phyloP scores from a whole-genome alignment of 2,113 vertebrate genomes.

The Malurus cyaneus region DNA sequence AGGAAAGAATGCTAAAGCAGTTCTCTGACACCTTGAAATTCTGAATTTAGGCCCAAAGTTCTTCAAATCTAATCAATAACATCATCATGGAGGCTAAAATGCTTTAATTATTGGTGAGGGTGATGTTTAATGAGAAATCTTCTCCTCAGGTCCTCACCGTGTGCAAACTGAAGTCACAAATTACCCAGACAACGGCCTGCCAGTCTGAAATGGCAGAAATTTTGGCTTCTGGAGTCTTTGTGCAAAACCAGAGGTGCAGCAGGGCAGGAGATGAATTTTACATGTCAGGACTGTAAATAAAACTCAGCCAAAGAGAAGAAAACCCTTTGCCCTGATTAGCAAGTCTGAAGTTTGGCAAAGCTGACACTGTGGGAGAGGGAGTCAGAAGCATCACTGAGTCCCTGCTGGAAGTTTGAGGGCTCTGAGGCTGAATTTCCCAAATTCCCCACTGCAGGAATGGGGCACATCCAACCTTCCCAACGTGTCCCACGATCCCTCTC shows the following conservation, averaged over 20 bases:
- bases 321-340: not conserved
- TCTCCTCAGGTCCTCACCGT: accelerated
- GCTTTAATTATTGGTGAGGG: not conserved
- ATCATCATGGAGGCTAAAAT: not conserved
- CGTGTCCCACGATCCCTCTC: accelerated
- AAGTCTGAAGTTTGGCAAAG: not conserved
- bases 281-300: not conserved
- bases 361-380: not conserved
- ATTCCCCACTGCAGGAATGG: not conserved
- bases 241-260: not conserved
- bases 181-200: not conserved
- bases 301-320: not conserved
- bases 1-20: not conserved
- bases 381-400: not conserved
- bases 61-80: not conserved
- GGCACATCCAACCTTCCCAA: not conserved
- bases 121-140: not conserved
- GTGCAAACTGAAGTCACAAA: not conserved
- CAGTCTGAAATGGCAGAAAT: not conserved
- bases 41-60: not conserved
- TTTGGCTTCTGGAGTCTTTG: not conserved
- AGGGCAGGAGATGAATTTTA: not conserved
- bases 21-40: not conserved
- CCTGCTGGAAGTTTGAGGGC: not conserved
- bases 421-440: not conserved